Conservation (phyloP, 1,140 invertebrate genomes). For the Cyclina sinensis region DNA sequence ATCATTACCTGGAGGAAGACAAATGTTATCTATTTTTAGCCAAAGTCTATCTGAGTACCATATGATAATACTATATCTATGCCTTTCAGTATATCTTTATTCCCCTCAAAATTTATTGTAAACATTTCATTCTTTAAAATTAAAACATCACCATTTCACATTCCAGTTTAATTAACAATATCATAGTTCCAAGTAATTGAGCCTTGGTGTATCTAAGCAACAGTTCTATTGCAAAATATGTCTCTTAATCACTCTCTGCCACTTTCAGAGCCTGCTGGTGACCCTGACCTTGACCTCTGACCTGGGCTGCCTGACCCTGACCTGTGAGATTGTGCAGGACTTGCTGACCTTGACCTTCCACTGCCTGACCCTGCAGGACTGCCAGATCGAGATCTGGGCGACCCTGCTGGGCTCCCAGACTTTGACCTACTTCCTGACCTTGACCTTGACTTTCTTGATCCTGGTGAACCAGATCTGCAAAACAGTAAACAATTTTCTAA, state of each 20-base stretch:
- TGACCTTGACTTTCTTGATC: constrained; percentile 82
- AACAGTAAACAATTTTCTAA: constrained; percentile 6
- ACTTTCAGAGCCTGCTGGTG: constrained; percentile 64
- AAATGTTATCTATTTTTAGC: no score
- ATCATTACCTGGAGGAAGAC: no score
- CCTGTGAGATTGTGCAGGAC: constrained; percentile 41
- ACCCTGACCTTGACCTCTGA: constrained; percentile 48
- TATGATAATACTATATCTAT: no score
- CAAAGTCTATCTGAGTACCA: no score
- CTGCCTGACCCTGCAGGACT: constrained; percentile 39
- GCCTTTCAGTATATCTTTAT: no score
- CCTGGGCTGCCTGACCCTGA: constrained; percentile 49
- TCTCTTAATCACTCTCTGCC: constrained; percentile 3
- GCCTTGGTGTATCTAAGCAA: no score
- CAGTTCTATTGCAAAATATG: no score
- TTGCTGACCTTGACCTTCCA: constrained; percentile 48
- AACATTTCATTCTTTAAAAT: no score
- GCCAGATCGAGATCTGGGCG: constrained; percentile 64
- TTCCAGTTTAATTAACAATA: no score
- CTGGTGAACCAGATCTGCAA: constrained; percentile 84
- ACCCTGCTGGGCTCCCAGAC: constrained; percentile 68
- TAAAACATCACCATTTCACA: no score
- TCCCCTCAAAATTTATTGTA: no score
- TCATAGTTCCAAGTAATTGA: no score
- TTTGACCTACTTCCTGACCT: constrained; percentile 72